phyloP scores from a whole-genome alignment of 2,113 vertebrate species.

The Peromyscus leucopus region DNA sequence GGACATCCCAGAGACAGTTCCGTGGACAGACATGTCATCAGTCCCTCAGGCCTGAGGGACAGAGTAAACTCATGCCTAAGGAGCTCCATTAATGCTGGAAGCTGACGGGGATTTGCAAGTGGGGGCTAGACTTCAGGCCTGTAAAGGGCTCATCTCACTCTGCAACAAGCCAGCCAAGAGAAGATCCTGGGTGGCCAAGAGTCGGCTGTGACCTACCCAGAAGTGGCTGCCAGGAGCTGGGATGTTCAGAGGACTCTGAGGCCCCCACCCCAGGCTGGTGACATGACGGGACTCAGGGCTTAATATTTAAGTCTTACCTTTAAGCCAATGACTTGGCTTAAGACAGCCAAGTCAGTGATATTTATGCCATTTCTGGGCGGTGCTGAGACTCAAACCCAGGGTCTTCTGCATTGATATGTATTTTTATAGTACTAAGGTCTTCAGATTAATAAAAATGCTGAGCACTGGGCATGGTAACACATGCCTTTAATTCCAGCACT shows the following conservation, averaged over 20 bases:
- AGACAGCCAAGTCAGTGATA: not conserved
- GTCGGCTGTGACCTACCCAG: fast-evolving
- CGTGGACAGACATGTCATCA: too few species aligned
- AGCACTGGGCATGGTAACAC: not conserved
- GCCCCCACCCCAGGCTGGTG: fast-evolving
- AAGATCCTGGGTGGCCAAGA: not conserved
- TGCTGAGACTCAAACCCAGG: not conserved
- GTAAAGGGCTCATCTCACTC: fast-evolving
- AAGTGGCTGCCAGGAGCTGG: not conserved
- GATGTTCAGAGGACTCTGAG: not conserved
- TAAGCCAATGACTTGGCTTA: not conserved
- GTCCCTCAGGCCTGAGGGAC: fast-evolving
- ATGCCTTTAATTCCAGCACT: not conserved
- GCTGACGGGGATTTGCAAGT: not conserved
- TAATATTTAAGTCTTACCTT: not conserved
- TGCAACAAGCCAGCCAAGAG: not conserved
- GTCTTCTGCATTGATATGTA: not conserved
- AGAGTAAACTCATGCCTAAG: fast-evolving
- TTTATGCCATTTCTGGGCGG: not conserved
- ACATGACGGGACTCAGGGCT: fast-evolving
- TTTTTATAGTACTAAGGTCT: not conserved
- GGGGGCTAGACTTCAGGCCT: not conserved
- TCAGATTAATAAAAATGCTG: not conserved
- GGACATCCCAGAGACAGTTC: fast-evolving
- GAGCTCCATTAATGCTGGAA: fast-evolving